Percentiles rank a stretch among this genome's conserved stretches.
These are phyloP conservation scores for Reinhardtius hippoglossoides DNA, from an alignment of 2,113 vertebrate species.

Conservation along the genomic window DNA sequence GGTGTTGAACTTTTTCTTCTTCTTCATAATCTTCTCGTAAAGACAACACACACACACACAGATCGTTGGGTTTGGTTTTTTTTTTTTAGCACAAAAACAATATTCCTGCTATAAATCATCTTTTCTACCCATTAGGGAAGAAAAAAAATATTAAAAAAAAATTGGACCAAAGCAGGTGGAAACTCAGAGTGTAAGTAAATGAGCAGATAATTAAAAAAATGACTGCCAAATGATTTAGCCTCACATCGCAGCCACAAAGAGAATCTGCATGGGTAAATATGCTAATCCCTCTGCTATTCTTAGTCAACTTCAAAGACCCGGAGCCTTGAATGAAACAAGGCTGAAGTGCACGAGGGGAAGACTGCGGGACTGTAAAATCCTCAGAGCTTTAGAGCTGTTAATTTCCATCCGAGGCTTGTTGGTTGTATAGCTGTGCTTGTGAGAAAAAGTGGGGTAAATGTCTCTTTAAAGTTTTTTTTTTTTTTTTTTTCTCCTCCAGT, in stretches of 20 bases:
- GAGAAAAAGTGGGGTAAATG: slow-evolving; percentile 77
- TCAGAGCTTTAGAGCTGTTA: slow-evolving; percentile 61
- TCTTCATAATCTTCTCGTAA: slow-evolving; percentile 36
- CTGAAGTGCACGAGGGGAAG: slow-evolving; percentile 67
- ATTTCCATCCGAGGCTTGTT: slow-evolving; percentile 62
- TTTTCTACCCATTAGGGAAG: background rate
- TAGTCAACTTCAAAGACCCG: slow-evolving; percentile 70
- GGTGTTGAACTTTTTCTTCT: slow-evolving; percentile 18
- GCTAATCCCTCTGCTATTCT: slow-evolving; percentile 76
- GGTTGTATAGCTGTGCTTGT: slow-evolving; percentile 47
- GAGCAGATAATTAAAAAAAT: slow-evolving; percentile 69
- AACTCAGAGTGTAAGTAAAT: slow-evolving; percentile 55
- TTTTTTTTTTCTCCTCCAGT: slow-evolving; percentile 63
- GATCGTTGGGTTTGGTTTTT: slow-evolving; percentile 29
- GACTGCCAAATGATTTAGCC: slow-evolving; percentile 70
- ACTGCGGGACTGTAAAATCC: slow-evolving; percentile 67
- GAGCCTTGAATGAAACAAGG: slow-evolving; percentile 69
- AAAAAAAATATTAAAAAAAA: slow-evolving; percentile 4
- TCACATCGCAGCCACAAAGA: slow-evolving; percentile 69
- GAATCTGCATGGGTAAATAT: slow-evolving; percentile 79
- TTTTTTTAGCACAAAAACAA: slow-evolving; percentile 2
- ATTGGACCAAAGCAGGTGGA: slow-evolving; percentile 61
- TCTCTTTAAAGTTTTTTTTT: slow-evolving; percentile 83
- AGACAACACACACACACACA: slow-evolving; percentile 60
- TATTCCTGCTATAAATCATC: slow-evolving; percentile 7